Conservation (phyloP, 2,888 invertebrate species). For the Lasioglossum figueresi region DNA sequence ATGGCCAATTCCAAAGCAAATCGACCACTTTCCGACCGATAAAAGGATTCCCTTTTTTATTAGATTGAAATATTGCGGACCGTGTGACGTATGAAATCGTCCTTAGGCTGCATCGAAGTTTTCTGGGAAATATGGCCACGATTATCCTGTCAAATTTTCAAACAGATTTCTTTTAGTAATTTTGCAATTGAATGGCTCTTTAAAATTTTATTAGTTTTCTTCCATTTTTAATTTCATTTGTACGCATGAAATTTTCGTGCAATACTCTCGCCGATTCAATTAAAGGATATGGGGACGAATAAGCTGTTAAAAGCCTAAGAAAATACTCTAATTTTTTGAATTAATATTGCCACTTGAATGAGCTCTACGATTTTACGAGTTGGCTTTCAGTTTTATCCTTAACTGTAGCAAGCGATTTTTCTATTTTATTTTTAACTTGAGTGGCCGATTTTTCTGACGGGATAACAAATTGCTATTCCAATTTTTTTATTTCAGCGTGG, state of each 20-base stretch:
- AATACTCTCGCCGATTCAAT: too few relatives aligned
- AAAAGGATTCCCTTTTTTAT: not conserved
- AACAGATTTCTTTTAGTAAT: too few relatives aligned
- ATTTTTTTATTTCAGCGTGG: conserved; percentile 34
- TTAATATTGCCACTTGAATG: too few relatives aligned
- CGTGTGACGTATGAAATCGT: not conserved
- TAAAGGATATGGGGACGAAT: too few relatives aligned
- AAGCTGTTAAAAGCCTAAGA: too few relatives aligned
- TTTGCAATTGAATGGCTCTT: not conserved
- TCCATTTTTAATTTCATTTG: not conserved
- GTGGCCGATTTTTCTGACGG: not conserved
- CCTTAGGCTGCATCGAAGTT: not conserved
- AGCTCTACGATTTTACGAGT: not conserved
- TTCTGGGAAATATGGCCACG: not conserved
- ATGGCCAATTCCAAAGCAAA: conserved; percentile 15
- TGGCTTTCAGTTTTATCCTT: not conserved
- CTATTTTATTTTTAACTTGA: not conserved
- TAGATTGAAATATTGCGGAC: not conserved
- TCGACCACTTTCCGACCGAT: not conserved
- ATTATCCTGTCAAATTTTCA: not conserved
- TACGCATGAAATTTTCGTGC: not conserved
- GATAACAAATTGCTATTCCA: not conserved
- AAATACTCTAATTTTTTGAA: too few relatives aligned
- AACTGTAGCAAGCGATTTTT: not conserved
- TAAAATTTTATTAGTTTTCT: not conserved